Evolutionary conservation across 2,888 invertebrate species (phyloP).

Genomic region (Ophonus ardosiacus): DNA sequence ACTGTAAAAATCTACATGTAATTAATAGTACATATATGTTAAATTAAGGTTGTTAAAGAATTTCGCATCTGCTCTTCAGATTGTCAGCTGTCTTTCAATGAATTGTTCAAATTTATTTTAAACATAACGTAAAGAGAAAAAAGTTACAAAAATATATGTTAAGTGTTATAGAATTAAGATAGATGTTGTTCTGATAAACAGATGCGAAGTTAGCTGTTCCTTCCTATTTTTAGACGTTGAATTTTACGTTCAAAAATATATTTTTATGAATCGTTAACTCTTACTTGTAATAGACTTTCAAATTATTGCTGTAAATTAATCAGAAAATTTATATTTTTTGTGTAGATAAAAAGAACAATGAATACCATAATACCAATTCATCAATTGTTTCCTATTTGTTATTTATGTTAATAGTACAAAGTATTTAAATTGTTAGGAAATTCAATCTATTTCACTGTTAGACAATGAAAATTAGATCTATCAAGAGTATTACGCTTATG

Average conservation of each 20-base stretch:
- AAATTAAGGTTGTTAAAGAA: conserved; percentile 56
- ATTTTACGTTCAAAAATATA: conserved; percentile 60
- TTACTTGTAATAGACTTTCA: conserved; percentile 48
- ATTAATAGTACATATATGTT: conserved; percentile 46
- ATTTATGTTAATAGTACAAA: conserved; percentile 60
- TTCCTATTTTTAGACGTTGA: conserved; percentile 61
- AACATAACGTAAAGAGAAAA: conserved; percentile 11
- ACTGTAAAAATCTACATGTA: conserved; percentile 56
- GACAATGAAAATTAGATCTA: conserved; percentile 58
- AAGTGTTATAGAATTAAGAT: conserved; percentile 31
- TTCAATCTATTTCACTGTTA: conserved; percentile 62
- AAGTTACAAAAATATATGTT: conserved; percentile 16
- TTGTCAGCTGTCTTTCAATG: conserved; percentile 22
- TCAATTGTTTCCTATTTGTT: conserved; percentile 36
- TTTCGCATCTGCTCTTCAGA: conserved; percentile 34
- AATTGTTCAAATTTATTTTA: conserved; percentile 14
- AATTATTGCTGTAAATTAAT: conserved; percentile 42
- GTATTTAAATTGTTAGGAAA: conserved; percentile 52
- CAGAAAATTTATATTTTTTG: conserved; percentile 56
- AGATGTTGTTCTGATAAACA: conserved; percentile 16
- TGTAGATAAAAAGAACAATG: conserved; percentile 48
- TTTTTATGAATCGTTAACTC: conserved; percentile 62
- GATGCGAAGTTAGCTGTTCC: conserved; percentile 57
- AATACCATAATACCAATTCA: conserved; percentile 33
- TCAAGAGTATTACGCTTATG: conserved; percentile 59